These are phyloP conservation scores for Pteria penguin DNA, from an alignment of 2,888 invertebrate species.

Conservation along the genomic window DNA sequence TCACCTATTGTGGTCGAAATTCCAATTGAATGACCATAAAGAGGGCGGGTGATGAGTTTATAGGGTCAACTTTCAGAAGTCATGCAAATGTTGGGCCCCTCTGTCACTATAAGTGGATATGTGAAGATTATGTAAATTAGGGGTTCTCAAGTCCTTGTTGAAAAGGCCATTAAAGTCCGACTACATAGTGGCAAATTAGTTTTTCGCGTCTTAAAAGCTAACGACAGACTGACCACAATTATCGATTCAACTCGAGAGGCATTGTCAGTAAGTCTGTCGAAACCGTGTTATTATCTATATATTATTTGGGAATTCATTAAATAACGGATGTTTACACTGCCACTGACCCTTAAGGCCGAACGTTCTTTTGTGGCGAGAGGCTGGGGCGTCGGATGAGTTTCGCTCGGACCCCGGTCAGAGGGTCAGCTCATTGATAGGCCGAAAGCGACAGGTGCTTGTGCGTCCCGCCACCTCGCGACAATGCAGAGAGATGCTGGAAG, in stretches of 20 bases:
- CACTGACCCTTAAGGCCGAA: background rate
- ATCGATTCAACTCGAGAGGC: background rate
- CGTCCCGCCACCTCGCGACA: slow-evolving; percentile 9
- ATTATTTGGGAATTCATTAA: slow-evolving; percentile 19
- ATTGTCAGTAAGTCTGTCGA: background rate
- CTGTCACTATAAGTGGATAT: background rate
- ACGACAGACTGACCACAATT: background rate
- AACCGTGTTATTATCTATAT: slow-evolving; percentile 22
- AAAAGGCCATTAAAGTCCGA: background rate
- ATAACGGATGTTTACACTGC: slow-evolving; percentile 14
- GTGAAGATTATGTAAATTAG: background rate
- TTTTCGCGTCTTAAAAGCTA: background rate
- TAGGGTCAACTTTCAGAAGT: background rate
- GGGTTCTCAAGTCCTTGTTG: background rate
- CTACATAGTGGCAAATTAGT: background rate
- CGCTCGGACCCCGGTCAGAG: slow-evolving; percentile 36
- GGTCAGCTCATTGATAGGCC: slow-evolving; percentile 28
- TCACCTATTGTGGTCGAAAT: background rate
- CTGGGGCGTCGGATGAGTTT: background rate
- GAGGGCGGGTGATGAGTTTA: background rate
- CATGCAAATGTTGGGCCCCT: background rate
- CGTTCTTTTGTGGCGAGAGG: background rate
- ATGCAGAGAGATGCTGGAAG: slow-evolving; percentile 17
- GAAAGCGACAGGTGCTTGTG: slow-evolving; percentile 39
- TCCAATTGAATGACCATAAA: background rate